phyloP scores from a whole-genome alignment of 2,797 vertebrate genomes.

The Hirundo rustica region DNA sequence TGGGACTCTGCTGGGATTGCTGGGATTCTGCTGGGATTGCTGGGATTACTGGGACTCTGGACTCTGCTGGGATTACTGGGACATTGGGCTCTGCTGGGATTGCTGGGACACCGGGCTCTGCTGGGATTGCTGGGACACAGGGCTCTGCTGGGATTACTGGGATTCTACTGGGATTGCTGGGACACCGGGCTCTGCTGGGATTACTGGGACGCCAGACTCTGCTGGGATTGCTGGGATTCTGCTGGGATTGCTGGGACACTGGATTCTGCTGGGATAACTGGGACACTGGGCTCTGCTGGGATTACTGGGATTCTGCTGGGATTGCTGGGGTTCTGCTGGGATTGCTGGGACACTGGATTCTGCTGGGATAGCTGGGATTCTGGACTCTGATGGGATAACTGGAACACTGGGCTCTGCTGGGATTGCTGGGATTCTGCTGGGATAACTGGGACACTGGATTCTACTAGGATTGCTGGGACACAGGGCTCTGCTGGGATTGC shows the following conservation, averaged over 20 bases:
- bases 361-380: fast-evolving
- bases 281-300: no score
- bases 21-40: not conserved
- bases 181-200: no score
- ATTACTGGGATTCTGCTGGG: no score
- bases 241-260: no score
- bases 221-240: not conserved
- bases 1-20: not conserved
- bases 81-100: not conserved
- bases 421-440: no score
- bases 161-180: no score
- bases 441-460: no score
- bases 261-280: fast-evolving
- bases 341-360: not conserved
- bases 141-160: not conserved
- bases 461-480: no score
- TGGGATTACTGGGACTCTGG: no score
- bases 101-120: not conserved
- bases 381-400: not conserved
- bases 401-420: no score
- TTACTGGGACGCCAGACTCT: no score
- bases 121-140: no score
- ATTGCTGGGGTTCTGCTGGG: not conserved
- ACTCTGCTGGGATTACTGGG: not conserved
- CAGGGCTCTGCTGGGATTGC: not conserved